These are phyloP conservation scores for Rhagophthalmus giganteus DNA, from an alignment of 2,888 invertebrate species.

Conservation along the genomic window DNA sequence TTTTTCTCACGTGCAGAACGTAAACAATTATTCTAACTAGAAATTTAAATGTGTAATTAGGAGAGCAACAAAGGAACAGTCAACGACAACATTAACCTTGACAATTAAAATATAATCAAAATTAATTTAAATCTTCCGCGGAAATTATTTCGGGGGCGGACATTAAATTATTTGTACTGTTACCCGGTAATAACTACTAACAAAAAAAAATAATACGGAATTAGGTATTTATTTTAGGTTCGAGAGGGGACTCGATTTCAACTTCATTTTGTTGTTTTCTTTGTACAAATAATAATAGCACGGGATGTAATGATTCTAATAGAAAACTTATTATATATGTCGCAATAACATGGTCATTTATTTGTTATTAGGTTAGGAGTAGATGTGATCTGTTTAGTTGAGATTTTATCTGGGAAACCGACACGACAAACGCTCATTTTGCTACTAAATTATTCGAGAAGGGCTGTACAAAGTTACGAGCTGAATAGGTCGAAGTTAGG, in stretches of 20 bases:
- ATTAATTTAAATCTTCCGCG: conserved; percentile 27
- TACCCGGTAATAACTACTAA: conserved; percentile 7
- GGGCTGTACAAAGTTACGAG: conserved; percentile 19
- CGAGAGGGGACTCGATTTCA: not conserved
- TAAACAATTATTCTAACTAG: conserved; percentile 28
- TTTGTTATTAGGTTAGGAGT: conserved; percentile 28
- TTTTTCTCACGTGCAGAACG: conserved; percentile 35
- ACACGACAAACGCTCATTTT: conserved; percentile 37
- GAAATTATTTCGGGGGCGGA: conserved; percentile 9
- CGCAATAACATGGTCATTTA: conserved; percentile 28
- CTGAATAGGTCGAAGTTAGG: no score
- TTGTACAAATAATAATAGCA: conserved; percentile 11
- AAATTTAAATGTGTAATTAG: conserved; percentile 39
- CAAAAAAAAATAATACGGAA: not conserved
- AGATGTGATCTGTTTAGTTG: conserved; percentile 28
- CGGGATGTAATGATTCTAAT: conserved; percentile 25
- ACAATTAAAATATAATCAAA: conserved; percentile 40
- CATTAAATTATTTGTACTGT: conserved; percentile 15
- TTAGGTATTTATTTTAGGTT: not conserved
- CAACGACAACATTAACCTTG: conserved; percentile 28
- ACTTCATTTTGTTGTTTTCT: conserved; percentile 5
- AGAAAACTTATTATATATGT: conserved; percentile 29
- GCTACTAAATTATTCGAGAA: conserved; percentile 23
- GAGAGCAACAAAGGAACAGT: conserved; percentile 38
- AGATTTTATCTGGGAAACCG: conserved; percentile 32